Evolutionary conservation across 2,797 vertebrate species (phyloP).

Genomic region (Mycteria americana): DNA sequence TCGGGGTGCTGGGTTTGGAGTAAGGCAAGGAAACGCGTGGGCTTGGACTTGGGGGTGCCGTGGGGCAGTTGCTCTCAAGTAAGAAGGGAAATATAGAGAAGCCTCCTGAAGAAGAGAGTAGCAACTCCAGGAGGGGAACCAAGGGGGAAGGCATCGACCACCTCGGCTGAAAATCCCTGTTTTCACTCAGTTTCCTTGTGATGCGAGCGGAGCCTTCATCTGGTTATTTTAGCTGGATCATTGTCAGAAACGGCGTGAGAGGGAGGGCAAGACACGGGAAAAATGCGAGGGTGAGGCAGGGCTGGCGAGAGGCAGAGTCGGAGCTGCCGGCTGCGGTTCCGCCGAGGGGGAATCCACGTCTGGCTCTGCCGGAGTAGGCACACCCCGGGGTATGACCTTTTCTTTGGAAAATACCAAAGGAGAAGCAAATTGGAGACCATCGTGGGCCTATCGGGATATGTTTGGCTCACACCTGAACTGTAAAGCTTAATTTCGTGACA

Average conservation of each 20-base stretch:
- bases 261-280: background rate
- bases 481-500: background rate
- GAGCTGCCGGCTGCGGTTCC: background rate
- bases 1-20: background rate
- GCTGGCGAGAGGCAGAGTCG: background rate
- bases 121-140: background rate
- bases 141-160: background rate
- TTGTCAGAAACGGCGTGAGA: background rate
- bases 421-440: background rate
- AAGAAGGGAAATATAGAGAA: background rate
- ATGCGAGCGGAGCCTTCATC: background rate
- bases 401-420: background rate
- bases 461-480: background rate
- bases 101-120: background rate
- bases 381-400: background rate
- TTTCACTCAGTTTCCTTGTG: background rate
- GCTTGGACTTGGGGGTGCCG: background rate
- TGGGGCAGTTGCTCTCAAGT: background rate
- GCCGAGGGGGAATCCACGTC: background rate
- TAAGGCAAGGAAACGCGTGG: background rate
- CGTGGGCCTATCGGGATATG: background rate
- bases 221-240: background rate
- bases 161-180: rapidly evolving
- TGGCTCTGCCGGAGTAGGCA: background rate
- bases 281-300: background rate